phyloP scores from a whole-genome alignment of 2,888 invertebrate species.

The Coelopa pilipes region DNA sequence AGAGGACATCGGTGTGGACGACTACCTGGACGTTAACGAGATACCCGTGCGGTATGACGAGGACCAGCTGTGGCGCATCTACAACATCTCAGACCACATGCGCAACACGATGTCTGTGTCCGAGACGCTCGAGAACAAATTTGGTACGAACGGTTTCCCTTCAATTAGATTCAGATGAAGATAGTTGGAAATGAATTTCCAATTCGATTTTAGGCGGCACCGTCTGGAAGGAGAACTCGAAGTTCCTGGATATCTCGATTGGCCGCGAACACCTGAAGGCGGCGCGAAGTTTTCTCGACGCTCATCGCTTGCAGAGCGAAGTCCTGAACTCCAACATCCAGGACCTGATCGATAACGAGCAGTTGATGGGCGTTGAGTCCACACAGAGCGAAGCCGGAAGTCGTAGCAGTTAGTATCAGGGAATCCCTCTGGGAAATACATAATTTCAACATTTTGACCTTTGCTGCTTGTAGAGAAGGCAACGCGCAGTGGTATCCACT shows the following conservation, averaged over 20 bases:
- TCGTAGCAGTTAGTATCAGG: constrained; percentile 56
- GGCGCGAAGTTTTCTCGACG: constrained; percentile 73
- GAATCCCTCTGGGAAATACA: background rate
- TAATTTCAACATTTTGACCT: constrained; percentile 2
- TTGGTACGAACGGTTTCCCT: constrained; percentile 47
- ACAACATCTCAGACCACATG: constrained; percentile 58
- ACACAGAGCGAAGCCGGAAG: constrained; percentile 69
- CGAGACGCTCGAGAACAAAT: constrained; percentile 56
- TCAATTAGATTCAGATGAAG: constrained; percentile 26
- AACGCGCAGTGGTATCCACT: constrained; percentile 70
- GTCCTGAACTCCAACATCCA: constrained; percentile 81
- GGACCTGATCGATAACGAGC: constrained; percentile 76
- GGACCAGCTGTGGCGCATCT: constrained; percentile 61
- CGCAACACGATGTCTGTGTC: constrained; percentile 50
- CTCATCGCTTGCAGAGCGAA: constrained; percentile 73
- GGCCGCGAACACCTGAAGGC: constrained; percentile 72
- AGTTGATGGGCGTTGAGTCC: constrained; percentile 68
- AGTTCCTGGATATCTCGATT: constrained; percentile 75
- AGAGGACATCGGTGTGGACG: background rate
- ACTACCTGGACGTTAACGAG: constrained; percentile 51
- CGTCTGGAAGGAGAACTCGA: constrained; percentile 64
- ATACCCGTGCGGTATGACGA: constrained; percentile 60
- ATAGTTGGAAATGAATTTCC: constrained; percentile 16
- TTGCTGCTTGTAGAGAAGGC: constrained; percentile 52
- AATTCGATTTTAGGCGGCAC: constrained; percentile 52